Evolutionary conservation across 1,140 invertebrate species (phyloP).

Genomic region (Brachionus angularis): DNA sequence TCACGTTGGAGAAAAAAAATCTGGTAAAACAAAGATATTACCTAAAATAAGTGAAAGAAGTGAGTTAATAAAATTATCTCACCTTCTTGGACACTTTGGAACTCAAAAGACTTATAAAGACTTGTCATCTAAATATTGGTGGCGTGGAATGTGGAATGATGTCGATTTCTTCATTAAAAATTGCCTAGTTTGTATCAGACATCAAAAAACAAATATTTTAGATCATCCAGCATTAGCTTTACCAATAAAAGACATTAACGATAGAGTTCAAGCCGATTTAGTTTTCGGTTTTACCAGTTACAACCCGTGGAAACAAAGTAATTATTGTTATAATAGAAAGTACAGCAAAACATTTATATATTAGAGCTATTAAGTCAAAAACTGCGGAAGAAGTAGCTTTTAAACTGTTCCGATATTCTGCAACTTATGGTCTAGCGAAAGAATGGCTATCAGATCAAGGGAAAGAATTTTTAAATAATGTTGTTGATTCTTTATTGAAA

Average conservation of each 20-base stretch:
- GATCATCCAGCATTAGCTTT: slow-evolving; percentile 15
- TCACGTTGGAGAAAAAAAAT: background rate
- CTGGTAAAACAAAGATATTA: background rate
- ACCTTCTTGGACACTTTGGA: slow-evolving; percentile 24
- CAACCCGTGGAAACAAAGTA: slow-evolving; percentile 9
- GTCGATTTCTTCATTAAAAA: background rate
- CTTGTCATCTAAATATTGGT: slow-evolving; percentile 8
- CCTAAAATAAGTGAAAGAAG: slow-evolving; percentile 17
- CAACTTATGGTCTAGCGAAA: slow-evolving; percentile 18
- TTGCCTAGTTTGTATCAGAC: slow-evolving; percentile 19
- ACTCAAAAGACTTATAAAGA: background rate
- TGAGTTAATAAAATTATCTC: slow-evolving; percentile 7
- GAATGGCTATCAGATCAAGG: slow-evolving; percentile 26
- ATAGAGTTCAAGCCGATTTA: slow-evolving; percentile 15
- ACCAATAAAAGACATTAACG: slow-evolving; percentile 2
- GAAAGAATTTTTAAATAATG: slow-evolving; percentile 27
- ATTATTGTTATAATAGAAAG: slow-evolving; percentile 6
- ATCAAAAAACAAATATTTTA: background rate
- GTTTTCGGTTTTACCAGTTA: slow-evolving; percentile 24
- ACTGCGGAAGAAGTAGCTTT: slow-evolving; percentile 16
- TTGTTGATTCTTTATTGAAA: slow-evolving; percentile 3
- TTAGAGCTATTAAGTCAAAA: slow-evolving; percentile 19
- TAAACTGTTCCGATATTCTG: background rate
- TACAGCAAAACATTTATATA: slow-evolving; percentile 2
- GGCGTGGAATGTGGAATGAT: slow-evolving; percentile 17